Evolutionary conservation across 2,797 vertebrate genomes (phyloP), one percentile per base, ranked within the genome.

Genomic region (Notamacropus eugenii): DNA sequence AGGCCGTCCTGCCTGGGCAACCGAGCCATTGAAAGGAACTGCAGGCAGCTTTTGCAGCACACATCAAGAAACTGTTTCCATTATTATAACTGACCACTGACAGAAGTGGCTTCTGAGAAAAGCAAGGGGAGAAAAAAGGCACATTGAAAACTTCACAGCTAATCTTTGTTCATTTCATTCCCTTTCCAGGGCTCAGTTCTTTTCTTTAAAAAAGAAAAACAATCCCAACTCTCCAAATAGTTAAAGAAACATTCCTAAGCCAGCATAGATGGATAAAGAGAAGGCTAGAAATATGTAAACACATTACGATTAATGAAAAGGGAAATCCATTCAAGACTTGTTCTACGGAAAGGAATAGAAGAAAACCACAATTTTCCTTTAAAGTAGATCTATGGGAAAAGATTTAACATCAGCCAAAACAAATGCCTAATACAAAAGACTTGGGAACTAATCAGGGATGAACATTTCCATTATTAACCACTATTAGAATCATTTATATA

Each of bases 31-130:
- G 98, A 99, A 99, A 98, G 98, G 96, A 99, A 98, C 99, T 97
- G 98, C 99, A 98, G 99, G 99, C 98, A 98, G 98, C 98, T 97
- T 98, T 97, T 97, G 94, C 97, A 96, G 93, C 95, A 92, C 46
- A 97, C 98, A 98, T 98, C 98, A 98, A 98, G 98, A 98, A 99
- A 98, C 99, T 99, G 98, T 98, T 98, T 96, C 98, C 97, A 96
- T 98, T 98, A 98, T 93, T 98, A 98, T 97, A 98, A 98, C 98
- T 98, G 98, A 98, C 98, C 97, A 97, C 96, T 98, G 98, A 97
- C 98, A 98, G 98, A 97, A 98, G 97, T 67, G 98, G 95, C 96
- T 97, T 97, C 97, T 93, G 98, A 98, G 97, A 95, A 93, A 97
- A 95, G 97, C 97, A 91, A 93, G 94, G 93, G 28, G 87, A 29